These are phyloP conservation scores for Phyllostomus discolor DNA, from an alignment of 2,113 vertebrate genomes.

Conservation along the genomic window DNA sequence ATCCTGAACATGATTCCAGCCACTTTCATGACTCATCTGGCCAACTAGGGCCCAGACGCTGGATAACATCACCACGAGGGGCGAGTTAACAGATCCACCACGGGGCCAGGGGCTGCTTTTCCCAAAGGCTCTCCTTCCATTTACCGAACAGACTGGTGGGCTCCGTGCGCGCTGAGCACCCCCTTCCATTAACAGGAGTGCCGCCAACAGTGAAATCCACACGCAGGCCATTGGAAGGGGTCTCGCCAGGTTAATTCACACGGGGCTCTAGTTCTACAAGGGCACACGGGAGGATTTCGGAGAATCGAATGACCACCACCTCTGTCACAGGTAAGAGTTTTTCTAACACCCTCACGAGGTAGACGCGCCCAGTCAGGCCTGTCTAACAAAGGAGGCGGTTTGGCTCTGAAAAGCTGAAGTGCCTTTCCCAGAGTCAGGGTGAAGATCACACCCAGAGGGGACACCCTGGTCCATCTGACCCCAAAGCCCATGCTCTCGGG, in stretches of 20 bases:
- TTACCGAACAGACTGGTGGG: neutral
- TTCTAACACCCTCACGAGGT: neutral
- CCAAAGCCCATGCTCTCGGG: neutral
- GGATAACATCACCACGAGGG: neutral
- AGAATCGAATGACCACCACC: neutral
- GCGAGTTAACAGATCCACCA: neutral
- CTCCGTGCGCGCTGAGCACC: neutral
- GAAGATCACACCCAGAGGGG: neutral
- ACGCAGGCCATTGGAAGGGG: neutral
- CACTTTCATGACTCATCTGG: constrained; percentile 16
- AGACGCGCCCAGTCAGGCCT: neutral
- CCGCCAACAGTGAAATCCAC: neutral
- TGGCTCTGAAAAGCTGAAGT: neutral
- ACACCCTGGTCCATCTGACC: neutral
- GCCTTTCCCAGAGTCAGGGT: neutral
- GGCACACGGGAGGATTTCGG: neutral
- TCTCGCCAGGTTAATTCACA: neutral
- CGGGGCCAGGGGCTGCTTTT: neutral
- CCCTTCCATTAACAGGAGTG: neutral
- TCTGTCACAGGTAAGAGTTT: neutral
- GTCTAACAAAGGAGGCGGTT: neutral
- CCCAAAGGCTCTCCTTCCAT: neutral
- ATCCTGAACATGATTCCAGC: constrained; percentile 19
- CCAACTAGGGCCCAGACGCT: neutral
- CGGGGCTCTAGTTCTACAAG: neutral